A percentile compares a stretch with the other conserved stretches of the same genome.
Evolutionary conservation across 2,113 vertebrate genomes (phyloP).

Genomic region (Pyrgilauda ruficollis): DNA sequence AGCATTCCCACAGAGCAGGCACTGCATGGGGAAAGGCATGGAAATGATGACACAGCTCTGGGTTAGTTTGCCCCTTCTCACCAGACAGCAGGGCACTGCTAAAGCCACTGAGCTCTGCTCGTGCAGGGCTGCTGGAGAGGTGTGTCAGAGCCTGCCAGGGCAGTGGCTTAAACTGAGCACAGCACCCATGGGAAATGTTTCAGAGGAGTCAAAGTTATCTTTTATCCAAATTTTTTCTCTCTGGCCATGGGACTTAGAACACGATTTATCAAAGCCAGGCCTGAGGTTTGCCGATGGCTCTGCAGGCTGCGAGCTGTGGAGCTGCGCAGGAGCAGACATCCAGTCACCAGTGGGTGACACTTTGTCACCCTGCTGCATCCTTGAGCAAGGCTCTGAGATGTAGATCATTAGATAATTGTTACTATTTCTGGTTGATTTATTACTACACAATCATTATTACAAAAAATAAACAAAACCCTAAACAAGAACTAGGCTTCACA

Average conservation of each 20-base stretch:
- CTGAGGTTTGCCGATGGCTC: neutral
- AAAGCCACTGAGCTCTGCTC: accelerated
- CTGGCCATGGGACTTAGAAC: neutral
- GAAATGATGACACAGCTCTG: neutral
- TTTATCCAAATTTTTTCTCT: neutral
- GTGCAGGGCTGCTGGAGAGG: neutral
- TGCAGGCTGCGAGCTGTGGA: neutral
- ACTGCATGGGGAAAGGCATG: neutral
- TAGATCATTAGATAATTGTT: neutral
- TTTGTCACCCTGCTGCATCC: neutral
- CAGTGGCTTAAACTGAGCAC: neutral
- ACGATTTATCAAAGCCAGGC: neutral
- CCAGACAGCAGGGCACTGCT: neutral
- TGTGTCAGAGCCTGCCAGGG: neutral
- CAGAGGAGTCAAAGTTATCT: neutral
- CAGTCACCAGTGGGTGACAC: neutral
- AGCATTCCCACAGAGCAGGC: neutral
- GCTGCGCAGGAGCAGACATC: neutral
- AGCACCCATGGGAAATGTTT: neutral
- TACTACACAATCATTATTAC: neutral
- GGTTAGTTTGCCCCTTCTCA: neutral
- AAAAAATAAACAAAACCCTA: accelerated
- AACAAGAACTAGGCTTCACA: neutral
- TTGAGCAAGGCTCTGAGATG: neutral
- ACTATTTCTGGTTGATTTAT: neutral